Conservation (phyloP, 2,888 invertebrate species). For the Cephus runcator region DNA sequence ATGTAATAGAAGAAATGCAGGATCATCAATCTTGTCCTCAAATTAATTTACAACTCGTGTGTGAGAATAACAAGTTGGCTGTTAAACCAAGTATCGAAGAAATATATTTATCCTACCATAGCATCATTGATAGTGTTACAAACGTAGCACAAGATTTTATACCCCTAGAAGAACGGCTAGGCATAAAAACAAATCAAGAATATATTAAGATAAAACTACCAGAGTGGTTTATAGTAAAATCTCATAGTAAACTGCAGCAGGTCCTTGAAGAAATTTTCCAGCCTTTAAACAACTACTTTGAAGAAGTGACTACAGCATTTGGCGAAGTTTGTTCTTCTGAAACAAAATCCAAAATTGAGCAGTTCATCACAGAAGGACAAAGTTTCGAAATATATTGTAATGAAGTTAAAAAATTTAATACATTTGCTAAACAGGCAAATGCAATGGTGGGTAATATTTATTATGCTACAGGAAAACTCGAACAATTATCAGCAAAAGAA, state of each 20-base stretch:
- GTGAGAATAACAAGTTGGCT: constrained; percentile 67
- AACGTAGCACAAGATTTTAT: constrained; percentile 71
- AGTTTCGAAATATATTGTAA: constrained; percentile 42
- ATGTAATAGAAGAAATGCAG: constrained; percentile 70
- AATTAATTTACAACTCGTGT: constrained; percentile 71
- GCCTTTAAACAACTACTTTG: constrained; percentile 38
- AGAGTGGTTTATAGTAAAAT: constrained; percentile 66
- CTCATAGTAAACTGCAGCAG: constrained; percentile 41
- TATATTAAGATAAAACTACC: constrained; percentile 72
- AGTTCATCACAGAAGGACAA: constrained; percentile 28
- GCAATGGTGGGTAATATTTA: constrained; percentile 44
- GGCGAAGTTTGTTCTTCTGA: constrained; percentile 33
- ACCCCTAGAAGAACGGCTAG: constrained; percentile 69
- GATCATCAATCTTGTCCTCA: constrained; percentile 71
- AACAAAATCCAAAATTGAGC: constrained; percentile 27
- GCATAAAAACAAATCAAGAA: constrained; percentile 63
- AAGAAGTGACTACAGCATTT: constrained; percentile 41
- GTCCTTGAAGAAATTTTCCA: constrained; percentile 39
- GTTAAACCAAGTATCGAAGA: constrained; percentile 70
- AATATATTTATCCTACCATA: constrained; percentile 70
- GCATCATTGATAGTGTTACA: constrained; percentile 70
- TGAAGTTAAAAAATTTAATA: constrained; percentile 45
- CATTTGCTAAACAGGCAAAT: constrained; percentile 40
- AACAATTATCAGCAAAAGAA: constrained; percentile 44
- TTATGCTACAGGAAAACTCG: constrained; percentile 48